These are phyloP conservation scores for Fukomys damarensis DNA, from an alignment of 2,113 vertebrate species.

Conservation along the genomic window DNA sequence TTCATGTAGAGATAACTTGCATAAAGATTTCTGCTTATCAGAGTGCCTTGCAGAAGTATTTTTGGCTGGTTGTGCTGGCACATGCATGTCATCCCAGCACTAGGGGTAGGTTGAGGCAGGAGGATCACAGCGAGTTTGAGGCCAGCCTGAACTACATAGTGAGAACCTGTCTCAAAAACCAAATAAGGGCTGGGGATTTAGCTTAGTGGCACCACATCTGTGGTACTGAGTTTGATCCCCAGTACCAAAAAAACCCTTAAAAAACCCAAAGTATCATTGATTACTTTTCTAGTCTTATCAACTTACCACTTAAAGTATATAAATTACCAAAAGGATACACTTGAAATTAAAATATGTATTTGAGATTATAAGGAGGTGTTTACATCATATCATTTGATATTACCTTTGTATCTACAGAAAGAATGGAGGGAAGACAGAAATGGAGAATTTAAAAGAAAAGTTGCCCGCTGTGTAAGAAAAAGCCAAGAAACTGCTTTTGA, in stretches of 20 bases:
- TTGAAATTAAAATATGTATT: constrained; percentile 20
- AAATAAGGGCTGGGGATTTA: no score
- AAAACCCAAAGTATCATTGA: background rate
- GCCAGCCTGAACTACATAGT: background rate
- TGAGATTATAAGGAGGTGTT: constrained; percentile 6
- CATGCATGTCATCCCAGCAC: background rate
- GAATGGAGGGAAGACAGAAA: constrained; percentile 99
- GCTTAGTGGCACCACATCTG: no score
- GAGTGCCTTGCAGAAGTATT: background rate
- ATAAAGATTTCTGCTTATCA: background rate
- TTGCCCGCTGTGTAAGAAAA: constrained; percentile 99
- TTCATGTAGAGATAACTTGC: background rate
- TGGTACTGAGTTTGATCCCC: no score
- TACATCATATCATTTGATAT: constrained; percentile 40
- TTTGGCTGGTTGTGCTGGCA: background rate
- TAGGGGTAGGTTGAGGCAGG: background rate
- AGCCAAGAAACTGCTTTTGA: constrained; percentile 99
- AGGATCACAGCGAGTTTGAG: background rate
- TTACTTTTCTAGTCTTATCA: background rate
- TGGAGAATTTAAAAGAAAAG: constrained; percentile 99
- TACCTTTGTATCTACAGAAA: constrained; percentile 89
- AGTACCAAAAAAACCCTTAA: no score
- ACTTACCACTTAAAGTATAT: background rate
- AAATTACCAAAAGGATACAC: background rate
- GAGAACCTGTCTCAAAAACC: background rate